Evolutionary conservation across 1,140 invertebrate genomes (phyloP).

Genomic region (Hyles vespertilio): DNA sequence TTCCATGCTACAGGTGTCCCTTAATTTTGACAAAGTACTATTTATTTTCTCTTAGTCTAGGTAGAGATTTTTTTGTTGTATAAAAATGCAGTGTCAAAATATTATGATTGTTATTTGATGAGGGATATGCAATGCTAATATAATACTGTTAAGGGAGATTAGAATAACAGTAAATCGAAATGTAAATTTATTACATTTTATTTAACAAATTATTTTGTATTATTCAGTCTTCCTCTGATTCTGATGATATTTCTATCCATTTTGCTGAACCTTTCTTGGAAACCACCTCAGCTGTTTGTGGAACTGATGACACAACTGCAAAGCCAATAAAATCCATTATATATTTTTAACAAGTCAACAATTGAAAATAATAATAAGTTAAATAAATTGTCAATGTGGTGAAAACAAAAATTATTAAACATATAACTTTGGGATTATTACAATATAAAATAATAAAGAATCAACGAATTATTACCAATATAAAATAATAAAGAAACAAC

Average conservation of each 20-base stretch:
- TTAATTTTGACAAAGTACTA: conserved; percentile 16
- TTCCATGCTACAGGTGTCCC: conserved; percentile 1
- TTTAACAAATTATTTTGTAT: conserved; percentile 35
- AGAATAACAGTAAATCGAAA: conserved; percentile 46
- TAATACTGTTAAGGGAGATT: conserved; percentile 48
- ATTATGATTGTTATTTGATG: conserved; percentile 39
- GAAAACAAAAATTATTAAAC: neutral
- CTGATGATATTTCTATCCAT: conserved; percentile 70
- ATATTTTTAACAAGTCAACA: too few relatives aligned
- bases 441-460: too few relatives aligned
- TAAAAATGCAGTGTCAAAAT: conserved; percentile 17
- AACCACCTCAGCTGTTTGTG: conserved; percentile 55
- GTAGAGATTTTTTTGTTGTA: conserved; percentile 19
- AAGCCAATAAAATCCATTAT: conserved; percentile 15
- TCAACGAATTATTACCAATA: too few relatives aligned
- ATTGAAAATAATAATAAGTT: neutral
- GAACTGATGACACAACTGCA: conserved; percentile 53
- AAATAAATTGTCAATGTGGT: neutral
- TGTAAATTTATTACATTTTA: conserved; percentile 65
- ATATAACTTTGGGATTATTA: neutral
- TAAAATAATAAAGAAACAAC: too few relatives aligned
- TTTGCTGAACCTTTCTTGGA: conserved; percentile 41
- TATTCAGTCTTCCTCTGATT: conserved; percentile 53
- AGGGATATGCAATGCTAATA: conserved; percentile 59
- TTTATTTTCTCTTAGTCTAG: conserved; percentile 23